Conservation (phyloP, 2,797 vertebrate genomes). For the Cossypha heuglini region DNA sequence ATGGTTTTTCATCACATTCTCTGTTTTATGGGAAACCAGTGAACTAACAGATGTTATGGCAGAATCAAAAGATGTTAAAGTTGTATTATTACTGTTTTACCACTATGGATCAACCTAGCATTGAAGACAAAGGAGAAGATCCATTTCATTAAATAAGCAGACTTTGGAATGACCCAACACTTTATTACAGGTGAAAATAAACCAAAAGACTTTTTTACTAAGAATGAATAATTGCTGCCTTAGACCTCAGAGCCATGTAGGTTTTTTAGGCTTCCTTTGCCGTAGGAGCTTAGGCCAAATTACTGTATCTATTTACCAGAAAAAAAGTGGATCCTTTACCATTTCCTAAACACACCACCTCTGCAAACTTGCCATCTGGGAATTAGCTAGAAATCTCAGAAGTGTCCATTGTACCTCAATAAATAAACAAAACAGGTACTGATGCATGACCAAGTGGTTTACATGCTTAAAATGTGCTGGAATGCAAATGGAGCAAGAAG, state of each 20-base stretch:
- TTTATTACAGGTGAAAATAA: not conserved
- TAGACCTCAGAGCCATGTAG: not conserved
- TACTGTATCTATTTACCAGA: not conserved
- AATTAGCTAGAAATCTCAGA: not conserved
- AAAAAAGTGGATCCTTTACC: not conserved
- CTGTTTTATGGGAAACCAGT: not conserved
- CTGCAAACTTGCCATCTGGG: not conserved
- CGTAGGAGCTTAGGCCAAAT: not conserved
- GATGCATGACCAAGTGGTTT: not conserved
- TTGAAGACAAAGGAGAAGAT: not conserved
- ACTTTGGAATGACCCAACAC: not conserved
- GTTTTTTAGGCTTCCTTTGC: not conserved
- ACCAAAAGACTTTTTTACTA: not conserved
- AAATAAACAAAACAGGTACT: not conserved
- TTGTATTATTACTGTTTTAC: not conserved
- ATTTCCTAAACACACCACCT: not conserved
- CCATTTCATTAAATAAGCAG: not conserved
- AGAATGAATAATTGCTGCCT: not conserved
- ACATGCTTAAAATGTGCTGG: not conserved
- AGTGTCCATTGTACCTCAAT: not conserved
- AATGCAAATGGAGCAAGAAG: not conserved
- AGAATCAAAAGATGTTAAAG: not conserved
- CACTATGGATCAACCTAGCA: not conserved
- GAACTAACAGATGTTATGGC: not conserved
- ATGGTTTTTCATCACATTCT: not conserved